Evolutionary conservation across 1,140 invertebrate genomes (phyloP), one percentile per base, ranked within the genome.

Genomic region (Bathynomus jamesi): DNA sequence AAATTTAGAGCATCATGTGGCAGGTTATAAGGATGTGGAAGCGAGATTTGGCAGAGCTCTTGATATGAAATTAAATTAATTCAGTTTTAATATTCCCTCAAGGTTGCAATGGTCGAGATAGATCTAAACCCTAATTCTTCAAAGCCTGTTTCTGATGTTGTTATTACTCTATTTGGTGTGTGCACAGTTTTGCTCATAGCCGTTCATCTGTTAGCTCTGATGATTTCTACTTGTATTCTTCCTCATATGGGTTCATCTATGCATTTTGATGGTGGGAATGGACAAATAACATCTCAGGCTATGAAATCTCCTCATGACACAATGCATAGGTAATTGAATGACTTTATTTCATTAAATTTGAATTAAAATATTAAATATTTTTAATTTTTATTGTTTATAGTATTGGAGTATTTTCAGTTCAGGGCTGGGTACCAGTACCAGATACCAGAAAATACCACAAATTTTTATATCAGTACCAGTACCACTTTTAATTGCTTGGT

Each of bases 181-280:
- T 97, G 94, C 78, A 99, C 97, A 4, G 98, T 95, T 0, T 83
- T 99, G 0, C 85, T 99, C 3, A 96, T 99, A 0, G 93, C 95
- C 0, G 95, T 99, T 2, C 97, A 99, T 81, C 93, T 99, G 89
- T 82, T 99, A 64, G 97, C 97, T 0, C 84, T 99, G 3, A 99
- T 99, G 96, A 99, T 99, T 79, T 97, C 94, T 73, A 99, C 96
- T 0, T 99, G 97, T 82, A 98, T 99, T 73, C 84, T 99, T 67
- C 96, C 93, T 21, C 94, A 95, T 79, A 91, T 95, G 62, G 93
- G 91, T 74, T 94, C 62, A 64, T 67, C 70, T 24, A 61, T 67
- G 11, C 67, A 74, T 21, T 68, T 74, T 21, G 72, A 74, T 32
- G 69, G 68, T 28, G 60, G 70, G 63, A 67, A 73, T 31, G 61